Base-by-base conservation (phyloP, 2,797 vertebrate species). In the Onychomys arenicola region DNA sequence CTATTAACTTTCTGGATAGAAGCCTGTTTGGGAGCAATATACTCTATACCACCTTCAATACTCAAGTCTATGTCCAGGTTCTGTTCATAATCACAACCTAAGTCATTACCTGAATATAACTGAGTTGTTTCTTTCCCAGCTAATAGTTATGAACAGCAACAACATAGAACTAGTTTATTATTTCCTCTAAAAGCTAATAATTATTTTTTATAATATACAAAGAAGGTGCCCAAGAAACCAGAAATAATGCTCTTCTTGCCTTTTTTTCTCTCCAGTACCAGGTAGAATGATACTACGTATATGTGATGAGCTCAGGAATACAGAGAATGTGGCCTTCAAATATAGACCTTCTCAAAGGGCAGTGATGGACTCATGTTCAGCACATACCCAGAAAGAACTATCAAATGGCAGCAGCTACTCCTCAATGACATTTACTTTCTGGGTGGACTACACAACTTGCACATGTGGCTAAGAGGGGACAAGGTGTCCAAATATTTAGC, bases 311-410 rank as follows among this genome's bases (percentile, higher is more conserved):
- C 43, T 96, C 71, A 93, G 59, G 90, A 43, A 88, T 57, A 65
- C 37, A 94, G 80, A 96, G 90, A 95, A 95, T 84, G 75, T 34
- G 17, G 78, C 57, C 82, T 95, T 97, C 96, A 98, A 97, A 96
- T 95, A 95, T 69, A 96, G 94, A 95, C 71, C 73, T 96, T 90
- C 91, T 93, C 81, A 97, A 96, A 97, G 96, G 95, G 96, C 94
- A 96, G 52, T 61, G 78, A 80, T 78, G 52, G 93, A 82, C 76
- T 97, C 93, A n/a, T 90, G 78, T 90, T 96, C 61, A 65, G 90
- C 85, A 81, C 32, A 96, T 93, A 80, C 80, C 40, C 92, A 90
- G 46, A 83, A 90, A 2, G 9, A 94, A 59, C 88, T 97, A 97
- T 96, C 94, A 96, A 94, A 96, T 97, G 76, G 87, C 94, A 91